A percentile compares a stretch with the other conserved stretches of the same genome.
Evolutionary conservation across 2,797 vertebrate species (phyloP).

Genomic region (Apodemus agrarius): DNA sequence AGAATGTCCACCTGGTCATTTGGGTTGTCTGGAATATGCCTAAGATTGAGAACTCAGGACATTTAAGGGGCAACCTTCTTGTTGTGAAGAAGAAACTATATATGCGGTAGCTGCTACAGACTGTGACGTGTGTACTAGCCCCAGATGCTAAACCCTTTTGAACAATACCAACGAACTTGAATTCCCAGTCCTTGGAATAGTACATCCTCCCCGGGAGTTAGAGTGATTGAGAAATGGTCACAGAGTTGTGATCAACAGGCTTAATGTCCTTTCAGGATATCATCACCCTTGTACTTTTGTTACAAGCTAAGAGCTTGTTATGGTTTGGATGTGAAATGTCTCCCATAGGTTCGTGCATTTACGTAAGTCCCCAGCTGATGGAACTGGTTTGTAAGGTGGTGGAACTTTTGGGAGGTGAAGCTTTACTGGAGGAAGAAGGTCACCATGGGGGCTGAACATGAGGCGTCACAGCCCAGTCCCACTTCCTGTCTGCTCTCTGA

Average conservation of each 20-base stretch:
- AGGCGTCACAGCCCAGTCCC: not conserved
- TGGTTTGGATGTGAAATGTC: no score
- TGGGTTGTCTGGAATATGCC: not conserved
- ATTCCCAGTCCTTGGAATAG: not conserved
- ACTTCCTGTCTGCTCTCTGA: not conserved
- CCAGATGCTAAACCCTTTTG: not conserved
- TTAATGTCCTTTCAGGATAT: not conserved
- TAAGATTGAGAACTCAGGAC: conserved; percentile 21
- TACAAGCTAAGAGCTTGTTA: not conserved
- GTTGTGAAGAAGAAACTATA: not conserved
- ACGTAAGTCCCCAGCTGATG: no score
- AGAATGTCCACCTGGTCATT: not conserved
- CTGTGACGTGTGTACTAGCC: not conserved
- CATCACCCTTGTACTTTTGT: not conserved
- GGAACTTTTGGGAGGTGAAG: no score
- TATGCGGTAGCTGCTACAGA: not conserved
- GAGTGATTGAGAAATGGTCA: conserved; percentile 39
- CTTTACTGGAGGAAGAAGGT: no score
- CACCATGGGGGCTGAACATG: no score
- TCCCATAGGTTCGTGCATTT: no score
- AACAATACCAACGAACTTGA: conserved; percentile 6
- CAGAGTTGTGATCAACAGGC: not conserved
- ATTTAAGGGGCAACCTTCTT: not conserved
- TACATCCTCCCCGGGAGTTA: not conserved
- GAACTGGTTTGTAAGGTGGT: no score